Evolutionary conservation across 2,113 vertebrate species (phyloP), one percentile per base, ranked within the genome.

Genomic region (Corynorhinus townsendii): DNA sequence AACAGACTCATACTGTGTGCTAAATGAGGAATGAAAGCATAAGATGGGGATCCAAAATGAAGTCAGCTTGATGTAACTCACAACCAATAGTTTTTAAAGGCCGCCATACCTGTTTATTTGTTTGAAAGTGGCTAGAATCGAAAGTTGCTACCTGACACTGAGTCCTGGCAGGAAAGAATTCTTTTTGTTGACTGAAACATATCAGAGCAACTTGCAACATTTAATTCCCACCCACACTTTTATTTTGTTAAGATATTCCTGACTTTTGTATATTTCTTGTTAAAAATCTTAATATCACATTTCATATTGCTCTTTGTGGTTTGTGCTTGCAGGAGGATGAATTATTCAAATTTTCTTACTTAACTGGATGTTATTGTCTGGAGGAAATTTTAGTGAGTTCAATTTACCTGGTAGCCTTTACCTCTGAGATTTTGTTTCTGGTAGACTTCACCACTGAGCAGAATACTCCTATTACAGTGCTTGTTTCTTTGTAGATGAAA

Each of bases 401-500:
- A 66, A 0, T 83, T 96, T 95, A 94, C 69, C 72, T 86, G 69
- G 86, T 95, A 89, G 86, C 40, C 30, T 91, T 95, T 92, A 64
- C 54, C 47, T 92, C 33, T 79, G 91, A 94, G 91, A 91, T 80
- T 90, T 84, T 54, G 28, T 93, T 95, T 92, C 71, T 96, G 38
- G 90, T 80, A 75, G 84, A 86, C 75, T 30, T 92, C 72, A 94
- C n/a, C 71, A 73, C 3, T 26, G 83, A 83, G 62, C 73, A 93
- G 83, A 91, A 91, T 89, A 66, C 64, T 95, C 73, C 43, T 45
- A 40, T 92, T 91, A 94, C 54, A 89, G 83, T 17, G 49, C 69
- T 95, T 76, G 73, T 91, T 96, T 95, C 95, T 96, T 91, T 96
- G 43, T 93, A 96, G 91, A 89, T 89, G 79, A 52, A 96, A 96